Conservation (phyloP, 2,113 vertebrate species). For the Ceyx cyanopectus region DNA sequence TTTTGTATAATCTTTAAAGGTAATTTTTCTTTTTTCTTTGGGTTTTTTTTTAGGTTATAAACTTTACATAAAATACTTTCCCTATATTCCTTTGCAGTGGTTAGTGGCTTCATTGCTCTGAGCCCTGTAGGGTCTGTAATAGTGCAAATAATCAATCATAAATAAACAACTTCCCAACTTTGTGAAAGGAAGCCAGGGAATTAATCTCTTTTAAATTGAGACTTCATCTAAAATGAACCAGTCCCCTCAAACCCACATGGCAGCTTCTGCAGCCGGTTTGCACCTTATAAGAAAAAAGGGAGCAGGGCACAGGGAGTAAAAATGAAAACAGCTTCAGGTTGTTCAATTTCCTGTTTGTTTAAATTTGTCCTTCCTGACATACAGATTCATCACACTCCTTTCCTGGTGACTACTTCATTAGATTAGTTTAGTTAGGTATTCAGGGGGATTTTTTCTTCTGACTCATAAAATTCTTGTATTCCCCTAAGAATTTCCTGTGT, state of each 20-base stretch:
- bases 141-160: conserved; percentile 1
- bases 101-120: not conserved
- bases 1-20: not conserved
- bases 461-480: conserved; percentile 87
- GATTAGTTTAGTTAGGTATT: conserved; percentile 79
- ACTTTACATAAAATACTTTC: not conserved
- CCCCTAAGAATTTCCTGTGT: conserved; percentile 82
- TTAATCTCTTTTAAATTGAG: conserved; percentile 29
- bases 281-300: not conserved
- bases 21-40: not conserved
- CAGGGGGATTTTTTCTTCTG: conserved; percentile 83
- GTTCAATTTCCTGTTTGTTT: conserved; percentile 82
- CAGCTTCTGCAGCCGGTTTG: conserved; percentile 38
- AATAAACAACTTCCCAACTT: not conserved
- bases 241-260: not conserved
- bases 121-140: not conserved
- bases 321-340: conserved; percentile 70
- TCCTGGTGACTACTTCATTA: conserved; percentile 79
- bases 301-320: conserved; percentile 3
- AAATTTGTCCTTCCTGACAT: conserved; percentile 63
- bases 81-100: not conserved
- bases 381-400: conserved; percentile 74
- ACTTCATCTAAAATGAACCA: not conserved
- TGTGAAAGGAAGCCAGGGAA: not conserved
- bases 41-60: not conserved